phyloP scores from a whole-genome alignment of 2,888 invertebrate genomes.

The Ganaspis brasiliensis region DNA sequence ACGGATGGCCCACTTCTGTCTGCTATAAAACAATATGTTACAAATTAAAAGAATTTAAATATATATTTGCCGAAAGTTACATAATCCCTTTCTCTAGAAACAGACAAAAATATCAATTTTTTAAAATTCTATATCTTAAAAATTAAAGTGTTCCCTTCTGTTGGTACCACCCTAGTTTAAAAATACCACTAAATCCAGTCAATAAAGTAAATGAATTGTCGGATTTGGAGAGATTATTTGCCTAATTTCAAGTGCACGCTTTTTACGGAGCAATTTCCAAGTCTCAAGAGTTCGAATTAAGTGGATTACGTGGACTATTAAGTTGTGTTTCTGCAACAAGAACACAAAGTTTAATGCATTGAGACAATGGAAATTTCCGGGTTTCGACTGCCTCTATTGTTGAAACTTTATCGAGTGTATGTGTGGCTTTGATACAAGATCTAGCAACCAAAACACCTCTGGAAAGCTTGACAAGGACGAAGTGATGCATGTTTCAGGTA shows the following conservation, averaged over 20 bases:
- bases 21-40: no score
- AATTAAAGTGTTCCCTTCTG: no score
- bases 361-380: conserved; percentile 29
- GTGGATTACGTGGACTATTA: conserved; percentile 7
- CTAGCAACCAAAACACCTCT: conserved; percentile 25
- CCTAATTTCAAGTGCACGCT: neutral
- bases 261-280: neutral
- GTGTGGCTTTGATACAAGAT: conserved; percentile 41
- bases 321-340: conserved; percentile 8
- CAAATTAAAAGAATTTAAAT: no score
- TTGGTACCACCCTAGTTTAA: no score
- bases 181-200: no score
- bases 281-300: neutral
- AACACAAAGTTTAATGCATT: conserved; percentile 16
- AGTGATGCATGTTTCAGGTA: conserved; percentile 62
- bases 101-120: no score
- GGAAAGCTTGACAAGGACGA: conserved; percentile 34
- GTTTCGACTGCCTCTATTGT: conserved; percentile 25
- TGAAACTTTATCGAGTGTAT: conserved; percentile 34
- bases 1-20: no score
- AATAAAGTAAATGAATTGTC: no score
- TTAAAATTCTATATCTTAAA: no score
- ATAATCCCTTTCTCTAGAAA: no score
- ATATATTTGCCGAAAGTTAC: no score
- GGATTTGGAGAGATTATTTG: no score